Evolutionary conservation across 2,113 vertebrate genomes (phyloP), one percentile per base, ranked within the genome.

Genomic region (Octodon degus): DNA sequence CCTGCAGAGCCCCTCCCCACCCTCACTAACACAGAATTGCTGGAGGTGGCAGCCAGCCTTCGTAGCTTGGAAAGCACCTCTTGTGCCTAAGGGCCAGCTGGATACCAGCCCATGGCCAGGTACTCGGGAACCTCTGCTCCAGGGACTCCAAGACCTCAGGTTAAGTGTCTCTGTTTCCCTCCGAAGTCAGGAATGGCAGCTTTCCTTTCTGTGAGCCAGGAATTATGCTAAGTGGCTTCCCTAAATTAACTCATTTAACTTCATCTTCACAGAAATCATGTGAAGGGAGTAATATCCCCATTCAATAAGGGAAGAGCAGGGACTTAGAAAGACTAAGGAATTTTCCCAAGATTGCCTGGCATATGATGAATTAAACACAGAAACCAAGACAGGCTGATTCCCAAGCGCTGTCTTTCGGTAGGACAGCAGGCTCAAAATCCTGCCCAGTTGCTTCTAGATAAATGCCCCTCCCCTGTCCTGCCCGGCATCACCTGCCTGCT

Each of bases 211-310:
- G 37, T 82, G 43, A 74, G 82, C 43, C 70, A 87, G 86, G 20
- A 5, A 25, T 53, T 50, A 50, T 24, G 34, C 25, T 80, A 88
- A 85, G 50, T 32, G 25, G 13, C 76, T 90, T 90, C 76, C 86
- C 86, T 85, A 70, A n/a, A 60, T 79, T 65, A 82, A 89, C 24
- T 37, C 43, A 34, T 89, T 87, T 62, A 74, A 89, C 10, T 89
- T 65, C 32, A 86, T 74, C 50, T 92, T 97, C 72, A 89, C 11
- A 86, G 65, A 91, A 84, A 89, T 43, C 32, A 47, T n/a, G 10
- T 14, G 5, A 82, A 63, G 77, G 60, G 68, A 90, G 14, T 37
- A 53, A 37, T n/a, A 89, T 47, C 72, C 79, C 82, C 9, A 67
- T 32, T 90, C 40, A 74, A 74, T 10, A 89, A 50, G 14, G 3